phyloP scores from a whole-genome alignment of 2,888 invertebrate genomes.

The Podabrus alpinus region DNA sequence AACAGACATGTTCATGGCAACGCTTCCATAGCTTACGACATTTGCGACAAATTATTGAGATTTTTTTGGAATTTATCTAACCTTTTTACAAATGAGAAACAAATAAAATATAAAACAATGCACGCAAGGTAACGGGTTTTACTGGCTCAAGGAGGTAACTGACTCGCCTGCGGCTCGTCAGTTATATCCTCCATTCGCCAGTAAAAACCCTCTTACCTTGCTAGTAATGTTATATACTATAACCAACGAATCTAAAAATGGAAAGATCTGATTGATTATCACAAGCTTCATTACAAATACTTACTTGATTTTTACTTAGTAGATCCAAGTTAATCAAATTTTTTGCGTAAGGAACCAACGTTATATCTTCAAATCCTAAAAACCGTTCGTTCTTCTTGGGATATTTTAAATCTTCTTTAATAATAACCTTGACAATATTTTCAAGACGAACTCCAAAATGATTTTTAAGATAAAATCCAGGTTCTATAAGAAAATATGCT shows the following conservation, averaged over 20 bases:
- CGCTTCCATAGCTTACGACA: too few relatives aligned
- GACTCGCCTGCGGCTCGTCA: too few relatives aligned
- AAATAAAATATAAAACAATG: too few relatives aligned
- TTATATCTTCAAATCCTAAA: slow-evolving; percentile 78
- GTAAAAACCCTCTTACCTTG: too few relatives aligned
- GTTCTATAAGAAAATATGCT: slow-evolving; percentile 62
- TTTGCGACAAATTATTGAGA: too few relatives aligned
- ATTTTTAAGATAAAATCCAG: slow-evolving; percentile 84
- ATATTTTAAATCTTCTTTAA: slow-evolving; percentile 54
- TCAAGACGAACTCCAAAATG: slow-evolving; percentile 88
- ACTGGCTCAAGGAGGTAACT: too few relatives aligned
- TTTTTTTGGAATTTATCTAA: too few relatives aligned
- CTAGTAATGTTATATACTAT: too few relatives aligned
- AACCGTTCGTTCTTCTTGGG: slow-evolving; percentile 59
- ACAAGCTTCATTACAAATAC: slow-evolving; percentile 26
- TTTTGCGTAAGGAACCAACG: slow-evolving; percentile 84
- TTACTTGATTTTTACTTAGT: slow-evolving; percentile 80
- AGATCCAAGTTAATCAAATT: slow-evolving; percentile 79
- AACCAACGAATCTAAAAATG: slow-evolving; percentile 72
- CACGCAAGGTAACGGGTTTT: too few relatives aligned
- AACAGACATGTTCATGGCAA: too few relatives aligned
- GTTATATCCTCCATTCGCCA: too few relatives aligned
- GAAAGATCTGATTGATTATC: background rate
- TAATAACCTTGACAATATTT: slow-evolving; percentile 76
- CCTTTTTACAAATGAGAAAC: too few relatives aligned